Conservation (phyloP, 2,888 invertebrate genomes). For the Ophion costatus region DNA sequence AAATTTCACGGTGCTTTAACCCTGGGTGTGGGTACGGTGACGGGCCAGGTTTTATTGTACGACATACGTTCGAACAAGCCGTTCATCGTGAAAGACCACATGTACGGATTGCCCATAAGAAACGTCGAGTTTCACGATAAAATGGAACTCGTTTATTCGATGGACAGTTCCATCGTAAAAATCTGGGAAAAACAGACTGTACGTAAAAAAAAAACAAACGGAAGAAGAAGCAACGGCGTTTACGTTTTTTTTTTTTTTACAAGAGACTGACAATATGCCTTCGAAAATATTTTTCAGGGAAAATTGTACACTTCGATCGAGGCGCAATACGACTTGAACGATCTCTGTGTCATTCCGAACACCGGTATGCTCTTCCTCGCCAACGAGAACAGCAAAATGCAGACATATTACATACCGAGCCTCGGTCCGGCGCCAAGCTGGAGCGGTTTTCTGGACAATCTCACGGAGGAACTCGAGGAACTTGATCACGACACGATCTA, state of each 20-base stretch:
- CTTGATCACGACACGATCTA: conserved; percentile 92
- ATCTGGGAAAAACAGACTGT: conserved; percentile 96
- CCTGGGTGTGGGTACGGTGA: conserved; percentile 96
- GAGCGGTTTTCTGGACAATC: conserved; percentile 98
- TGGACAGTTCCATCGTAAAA: conserved; percentile 95
- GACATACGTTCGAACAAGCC: conserved; percentile 97
- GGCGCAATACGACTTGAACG: conserved; percentile 92
- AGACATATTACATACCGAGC: conserved; percentile 96
- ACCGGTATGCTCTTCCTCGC: conserved; percentile 97
- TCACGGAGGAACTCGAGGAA: conserved; percentile 98
- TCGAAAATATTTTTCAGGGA: conserved; percentile 87
- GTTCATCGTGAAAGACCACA: conserved; percentile 95
- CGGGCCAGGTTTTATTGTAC: conserved; percentile 97
- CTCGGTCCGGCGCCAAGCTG: conserved; percentile 97
- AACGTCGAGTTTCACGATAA: conserved; percentile 92
- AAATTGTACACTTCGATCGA: conserved; percentile 97
- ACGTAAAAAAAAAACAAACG: conserved; percentile 69
- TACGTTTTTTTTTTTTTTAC: not conserved
- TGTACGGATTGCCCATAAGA: conserved; percentile 96
- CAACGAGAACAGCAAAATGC: conserved; percentile 97
- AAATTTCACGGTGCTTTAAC: conserved; percentile 90
- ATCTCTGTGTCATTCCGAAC: conserved; percentile 94
- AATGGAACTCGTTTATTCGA: conserved; percentile 93
- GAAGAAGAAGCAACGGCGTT: not conserved
- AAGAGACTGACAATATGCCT: not conserved